Evolutionary conservation across 2,113 vertebrate species (phyloP).

Genomic region (Tragelaphus buxtoni): DNA sequence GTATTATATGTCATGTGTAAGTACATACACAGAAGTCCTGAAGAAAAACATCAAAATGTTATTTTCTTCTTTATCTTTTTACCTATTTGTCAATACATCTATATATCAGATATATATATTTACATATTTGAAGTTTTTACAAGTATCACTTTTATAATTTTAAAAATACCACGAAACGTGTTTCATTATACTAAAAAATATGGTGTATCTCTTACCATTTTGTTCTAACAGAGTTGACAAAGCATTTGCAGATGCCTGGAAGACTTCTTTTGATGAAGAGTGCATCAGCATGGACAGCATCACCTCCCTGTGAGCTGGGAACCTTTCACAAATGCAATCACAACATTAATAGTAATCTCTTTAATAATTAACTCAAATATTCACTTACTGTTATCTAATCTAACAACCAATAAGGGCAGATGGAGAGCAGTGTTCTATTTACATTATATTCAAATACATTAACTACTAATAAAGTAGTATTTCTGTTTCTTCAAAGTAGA

Average conservation of each 20-base stretch:
- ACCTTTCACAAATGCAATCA: slow-evolving; percentile 78
- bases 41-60: background rate
- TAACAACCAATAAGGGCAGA: background rate
- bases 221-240: slow-evolving; percentile 87
- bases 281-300: slow-evolving; percentile 95
- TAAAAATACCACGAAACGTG: background rate
- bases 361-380: background rate
- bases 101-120: background rate
- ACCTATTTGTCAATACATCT: background rate
- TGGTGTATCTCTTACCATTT: slow-evolving; percentile 80
- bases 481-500: background rate
- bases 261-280: slow-evolving; percentile 87
- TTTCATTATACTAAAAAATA: background rate
- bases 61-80: background rate
- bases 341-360: background rate
- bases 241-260: slow-evolving; percentile 88
- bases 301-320: slow-evolving; percentile 89
- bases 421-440: background rate
- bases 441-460: background rate
- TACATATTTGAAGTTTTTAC: background rate
- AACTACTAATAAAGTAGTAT: background rate
- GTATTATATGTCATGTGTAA: background rate
- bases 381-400: background rate
- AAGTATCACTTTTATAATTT: background rate
- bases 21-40: background rate